These are phyloP conservation scores for Gallinago stenura DNA, from an alignment of 2,797 vertebrate genomes.

Conservation along the genomic window DNA sequence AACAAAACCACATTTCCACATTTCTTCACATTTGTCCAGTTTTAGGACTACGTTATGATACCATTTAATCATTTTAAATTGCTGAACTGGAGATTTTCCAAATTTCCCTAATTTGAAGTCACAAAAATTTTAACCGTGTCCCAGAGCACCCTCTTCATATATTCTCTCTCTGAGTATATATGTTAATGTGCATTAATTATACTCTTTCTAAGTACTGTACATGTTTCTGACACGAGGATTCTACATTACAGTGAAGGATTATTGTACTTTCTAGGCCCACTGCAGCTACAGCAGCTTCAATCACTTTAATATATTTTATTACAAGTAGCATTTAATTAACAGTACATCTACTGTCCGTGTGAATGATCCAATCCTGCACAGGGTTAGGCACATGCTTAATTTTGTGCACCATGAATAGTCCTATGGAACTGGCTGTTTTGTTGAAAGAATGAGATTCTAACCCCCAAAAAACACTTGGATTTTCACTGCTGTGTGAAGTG, in stretches of 20 bases:
- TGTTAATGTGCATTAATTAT: slow-evolving; percentile 80
- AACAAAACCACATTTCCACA: not conserved
- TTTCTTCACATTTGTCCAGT: not conserved
- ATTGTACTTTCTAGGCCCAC: slow-evolving; percentile 74
- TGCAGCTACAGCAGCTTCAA: slow-evolving; percentile 65
- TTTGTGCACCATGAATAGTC: not conserved
- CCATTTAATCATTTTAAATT: slow-evolving; percentile 34
- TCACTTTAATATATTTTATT: slow-evolving; percentile 74
- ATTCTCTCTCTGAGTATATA: slow-evolving; percentile 63
- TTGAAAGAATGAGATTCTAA: not conserved
- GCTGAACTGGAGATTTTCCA: slow-evolving; percentile 41
- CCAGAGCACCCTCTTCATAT: slow-evolving; percentile 60
- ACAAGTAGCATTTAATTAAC: slow-evolving; percentile 78
- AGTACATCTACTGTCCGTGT: slow-evolving; percentile 47
- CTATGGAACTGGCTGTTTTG: not conserved
- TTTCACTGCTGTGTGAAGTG: not conserved
- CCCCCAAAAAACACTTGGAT: not conserved
- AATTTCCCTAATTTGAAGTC: slow-evolving; percentile 44
- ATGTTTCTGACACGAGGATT: slow-evolving; percentile 67
- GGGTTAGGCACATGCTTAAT: slow-evolving; percentile 4
- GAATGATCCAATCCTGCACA: slow-evolving; percentile 37
- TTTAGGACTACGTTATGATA: not conserved
- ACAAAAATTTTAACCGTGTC: slow-evolving; percentile 64
- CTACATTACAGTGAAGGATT: slow-evolving; percentile 73
- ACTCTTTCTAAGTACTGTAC: slow-evolving; percentile 67